Conservation (phyloP, 2,113 vertebrate genomes). For the Apistogramma diplotaenia region DNA sequence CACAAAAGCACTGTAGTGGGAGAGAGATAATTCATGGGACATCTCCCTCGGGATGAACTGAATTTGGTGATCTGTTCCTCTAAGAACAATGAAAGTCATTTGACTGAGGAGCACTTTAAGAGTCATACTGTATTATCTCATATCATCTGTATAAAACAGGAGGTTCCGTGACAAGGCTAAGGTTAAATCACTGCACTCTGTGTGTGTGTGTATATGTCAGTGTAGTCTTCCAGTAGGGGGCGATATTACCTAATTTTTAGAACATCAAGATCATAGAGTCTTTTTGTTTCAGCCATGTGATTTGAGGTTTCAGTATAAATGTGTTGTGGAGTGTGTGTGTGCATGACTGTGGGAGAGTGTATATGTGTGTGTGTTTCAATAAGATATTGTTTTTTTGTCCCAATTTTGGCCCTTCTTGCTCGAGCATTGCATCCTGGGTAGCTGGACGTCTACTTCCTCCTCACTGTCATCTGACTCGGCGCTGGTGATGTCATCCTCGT, state of each 20-base stretch:
- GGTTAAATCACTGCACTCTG: constrained; percentile 16
- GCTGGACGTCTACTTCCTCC: constrained; percentile 80
- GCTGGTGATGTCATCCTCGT: constrained; percentile 86
- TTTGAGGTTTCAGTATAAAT: constrained; percentile 28
- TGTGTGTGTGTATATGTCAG: neutral
- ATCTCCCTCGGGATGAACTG: neutral
- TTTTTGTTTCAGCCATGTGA: constrained; percentile 41
- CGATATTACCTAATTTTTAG: constrained; percentile 52
- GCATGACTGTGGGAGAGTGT: constrained; percentile 2
- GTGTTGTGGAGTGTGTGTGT: constrained; percentile 9
- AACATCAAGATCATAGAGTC: constrained; percentile 48
- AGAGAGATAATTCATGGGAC: neutral
- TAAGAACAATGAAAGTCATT: constrained; percentile 5
- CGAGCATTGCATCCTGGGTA: constrained; percentile 74
- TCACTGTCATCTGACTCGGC: constrained; percentile 90
- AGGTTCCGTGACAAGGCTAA: constrained; percentile 29
- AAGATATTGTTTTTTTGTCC: constrained; percentile 86
- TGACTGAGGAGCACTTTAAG: constrained; percentile 26
- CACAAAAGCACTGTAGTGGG: neutral
- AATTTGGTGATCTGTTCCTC: constrained; percentile 25
- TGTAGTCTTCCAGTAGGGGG: constrained; percentile 57
- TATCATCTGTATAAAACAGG: constrained; percentile 37
- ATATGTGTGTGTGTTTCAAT: constrained; percentile 70
- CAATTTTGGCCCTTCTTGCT: constrained; percentile 86
- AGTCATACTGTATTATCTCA: constrained; percentile 1